Evolutionary conservation across 1,140 invertebrate genomes (phyloP).

Genomic region (Mercenaria mercenaria): DNA sequence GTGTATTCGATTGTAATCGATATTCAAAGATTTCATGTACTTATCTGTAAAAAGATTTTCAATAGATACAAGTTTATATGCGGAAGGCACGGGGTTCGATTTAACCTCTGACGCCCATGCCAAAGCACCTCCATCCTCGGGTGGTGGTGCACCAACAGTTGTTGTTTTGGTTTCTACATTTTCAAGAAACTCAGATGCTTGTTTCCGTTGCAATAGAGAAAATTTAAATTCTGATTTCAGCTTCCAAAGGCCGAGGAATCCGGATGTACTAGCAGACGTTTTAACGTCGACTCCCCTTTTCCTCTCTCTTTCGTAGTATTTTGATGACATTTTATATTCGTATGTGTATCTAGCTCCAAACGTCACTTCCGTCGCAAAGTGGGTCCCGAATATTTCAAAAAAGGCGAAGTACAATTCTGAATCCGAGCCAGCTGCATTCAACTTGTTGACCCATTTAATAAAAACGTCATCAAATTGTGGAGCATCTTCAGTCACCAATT

Average conservation of each 20-base stretch:
- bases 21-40: conserved; percentile 35
- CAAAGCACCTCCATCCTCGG: conserved; percentile 36
- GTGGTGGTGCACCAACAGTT: conserved; percentile 59
- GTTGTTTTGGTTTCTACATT: conserved; percentile 43
- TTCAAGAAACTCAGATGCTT: conserved; percentile 5
- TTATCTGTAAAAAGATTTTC: conserved; percentile 34
- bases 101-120: conserved; percentile 60
- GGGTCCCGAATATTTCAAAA: conserved; percentile 53
- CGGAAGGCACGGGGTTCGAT: conserved; percentile 34
- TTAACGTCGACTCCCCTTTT: conserved; percentile 21
- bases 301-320: not conserved
- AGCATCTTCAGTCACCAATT: not conserved
- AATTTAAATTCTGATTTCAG: conserved; percentile 29
- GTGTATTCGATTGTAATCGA: conserved; percentile 49
- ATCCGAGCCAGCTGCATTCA: not conserved
- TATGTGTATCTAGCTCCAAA: conserved; percentile 52
- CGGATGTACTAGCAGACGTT: conserved; percentile 24
- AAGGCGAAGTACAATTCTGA: conserved; percentile 27
- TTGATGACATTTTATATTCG: conserved; percentile 52
- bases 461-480: conserved; percentile 44
- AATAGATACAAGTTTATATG: conserved; percentile 38
- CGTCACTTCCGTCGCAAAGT: conserved; percentile 36
- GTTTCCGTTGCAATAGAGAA: conserved; percentile 14
- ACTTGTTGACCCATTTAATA: conserved; percentile 40
- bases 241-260: not conserved